Percentiles rank a stretch among this genome's conserved stretches.
Evolutionary conservation across 2,113 vertebrate genomes (phyloP).

Genomic region (Tenebrosternarchus preto): DNA sequence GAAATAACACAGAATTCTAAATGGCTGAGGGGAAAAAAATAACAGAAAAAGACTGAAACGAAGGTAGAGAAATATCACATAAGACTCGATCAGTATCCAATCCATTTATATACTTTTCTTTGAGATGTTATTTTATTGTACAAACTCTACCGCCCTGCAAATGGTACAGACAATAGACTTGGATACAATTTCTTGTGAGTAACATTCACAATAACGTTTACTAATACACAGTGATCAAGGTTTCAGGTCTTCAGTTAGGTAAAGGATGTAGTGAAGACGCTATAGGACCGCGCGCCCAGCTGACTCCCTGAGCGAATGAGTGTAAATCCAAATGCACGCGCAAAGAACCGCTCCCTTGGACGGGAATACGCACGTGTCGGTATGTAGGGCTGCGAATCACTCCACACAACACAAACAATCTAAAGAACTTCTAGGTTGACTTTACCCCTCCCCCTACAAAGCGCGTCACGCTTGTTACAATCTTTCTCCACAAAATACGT

Average conservation of each 20-base stretch:
- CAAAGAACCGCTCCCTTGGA: constrained; percentile 28
- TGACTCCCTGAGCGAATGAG: constrained; percentile 77
- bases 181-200: constrained; percentile 74
- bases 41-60: constrained; percentile 61
- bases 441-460: constrained; percentile 34
- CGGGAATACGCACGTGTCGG: too few relatives aligned
- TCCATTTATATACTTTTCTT: constrained; percentile 55
- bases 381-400: too few relatives aligned
- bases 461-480: constrained; percentile 64
- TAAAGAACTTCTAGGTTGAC: constrained; percentile 47
- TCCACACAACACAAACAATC: constrained; percentile 43
- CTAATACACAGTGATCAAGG: constrained; percentile 78
- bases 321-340: constrained; percentile 56
- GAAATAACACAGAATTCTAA: constrained; percentile 81
- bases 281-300: constrained; percentile 73
- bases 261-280: constrained; percentile 70
- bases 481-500: constrained; percentile 45
- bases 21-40: constrained; percentile 58
- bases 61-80: constrained; percentile 67
- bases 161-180: constrained; percentile 62
- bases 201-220: constrained; percentile 73
- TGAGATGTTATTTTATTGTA: constrained; percentile 70
- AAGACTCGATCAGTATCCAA: constrained; percentile 70
- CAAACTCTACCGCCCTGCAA: constrained; percentile 60
- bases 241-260: constrained; percentile 74